Conservation (phyloP, 2,797 vertebrate species). For the Sphenodon punctatus region DNA sequence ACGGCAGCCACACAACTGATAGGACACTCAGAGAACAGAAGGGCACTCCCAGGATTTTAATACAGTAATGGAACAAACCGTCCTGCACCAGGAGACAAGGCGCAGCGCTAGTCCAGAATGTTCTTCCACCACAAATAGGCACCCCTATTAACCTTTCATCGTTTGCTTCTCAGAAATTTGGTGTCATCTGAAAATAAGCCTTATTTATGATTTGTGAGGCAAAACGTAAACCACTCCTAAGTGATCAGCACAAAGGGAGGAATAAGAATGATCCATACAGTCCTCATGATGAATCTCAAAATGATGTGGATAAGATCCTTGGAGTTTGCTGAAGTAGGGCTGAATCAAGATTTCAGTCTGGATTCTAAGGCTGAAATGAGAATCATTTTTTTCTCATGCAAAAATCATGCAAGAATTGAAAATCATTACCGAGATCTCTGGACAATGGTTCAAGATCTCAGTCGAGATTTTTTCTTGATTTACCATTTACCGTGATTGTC, state of each 20-base stretch:
- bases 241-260: background rate
- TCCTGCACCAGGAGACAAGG: background rate
- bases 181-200: background rate
- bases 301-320: background rate
- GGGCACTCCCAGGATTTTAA: background rate
- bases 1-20: background rate
- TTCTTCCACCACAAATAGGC: background rate
- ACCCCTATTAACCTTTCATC: background rate
- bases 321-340: background rate
- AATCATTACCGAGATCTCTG: no score
- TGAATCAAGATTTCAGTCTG: no score
- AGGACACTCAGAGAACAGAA: background rate
- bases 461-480: no score
- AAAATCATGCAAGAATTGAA: no score
- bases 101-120: background rate
- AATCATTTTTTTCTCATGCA: no score
- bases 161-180: background rate
- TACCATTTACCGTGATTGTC: no score
- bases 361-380: no score
- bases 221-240: background rate
- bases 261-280: background rate
- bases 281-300: background rate
- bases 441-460: no score
- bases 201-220: rapidly evolving
- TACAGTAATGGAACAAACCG: rapidly evolving